Conservation (phyloP, 2,113 vertebrate genomes). For the Mobula birostris region DNA sequence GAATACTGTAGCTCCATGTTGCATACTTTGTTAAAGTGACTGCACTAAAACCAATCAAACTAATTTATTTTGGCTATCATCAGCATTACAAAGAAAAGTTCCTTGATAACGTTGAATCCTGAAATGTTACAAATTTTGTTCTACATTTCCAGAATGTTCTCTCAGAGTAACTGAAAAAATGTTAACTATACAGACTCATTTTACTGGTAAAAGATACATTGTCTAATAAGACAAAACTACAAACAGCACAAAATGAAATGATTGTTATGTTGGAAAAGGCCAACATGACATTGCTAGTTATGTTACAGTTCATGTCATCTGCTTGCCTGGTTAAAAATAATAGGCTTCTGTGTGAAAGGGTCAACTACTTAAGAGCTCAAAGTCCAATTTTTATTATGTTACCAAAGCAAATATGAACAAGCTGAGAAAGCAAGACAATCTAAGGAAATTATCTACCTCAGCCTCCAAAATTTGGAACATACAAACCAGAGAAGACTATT, state of each 20-base stretch:
- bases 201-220: neutral
- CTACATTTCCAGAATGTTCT: neutral
- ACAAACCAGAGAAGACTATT: no score
- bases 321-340: neutral
- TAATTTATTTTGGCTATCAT: neutral
- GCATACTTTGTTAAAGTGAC: neutral
- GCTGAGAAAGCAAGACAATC: neutral
- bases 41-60: neutral
- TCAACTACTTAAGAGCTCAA: neutral
- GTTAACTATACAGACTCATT: neutral
- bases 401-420: neutral
- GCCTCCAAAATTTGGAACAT: no score
- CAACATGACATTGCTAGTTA: neutral
- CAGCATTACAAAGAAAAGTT: neutral
- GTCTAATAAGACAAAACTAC: neutral
- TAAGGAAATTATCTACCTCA: neutral
- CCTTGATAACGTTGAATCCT: neutral
- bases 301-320: conserved; percentile 16
- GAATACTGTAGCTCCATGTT: neutral
- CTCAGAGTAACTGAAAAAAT: neutral
- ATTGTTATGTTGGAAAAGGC: neutral
- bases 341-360: neutral
- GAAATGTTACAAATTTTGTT: neutral
- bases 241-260: neutral
- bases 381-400: neutral